Evolutionary conservation across 2,113 vertebrate genomes (phyloP).

Genomic region (Oncorhynchus gorbuscha): DNA sequence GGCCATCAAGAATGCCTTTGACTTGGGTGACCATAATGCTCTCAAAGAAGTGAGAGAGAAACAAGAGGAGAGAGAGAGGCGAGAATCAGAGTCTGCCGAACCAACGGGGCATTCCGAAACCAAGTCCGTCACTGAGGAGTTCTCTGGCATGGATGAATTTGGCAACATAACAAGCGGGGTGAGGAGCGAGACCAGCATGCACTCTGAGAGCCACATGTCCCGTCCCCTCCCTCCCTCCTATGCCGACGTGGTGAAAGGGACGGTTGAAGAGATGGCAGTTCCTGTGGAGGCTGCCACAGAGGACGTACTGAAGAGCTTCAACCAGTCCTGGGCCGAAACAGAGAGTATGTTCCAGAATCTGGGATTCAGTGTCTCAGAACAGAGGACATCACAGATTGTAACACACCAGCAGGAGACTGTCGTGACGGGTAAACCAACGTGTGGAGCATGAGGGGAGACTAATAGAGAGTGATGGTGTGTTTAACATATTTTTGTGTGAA

Average conservation of each 20-base stretch:
- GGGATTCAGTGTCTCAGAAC: constrained; percentile 77
- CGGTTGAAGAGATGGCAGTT: constrained; percentile 67
- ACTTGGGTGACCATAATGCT: constrained; percentile 75
- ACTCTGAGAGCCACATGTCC: constrained; percentile 62
- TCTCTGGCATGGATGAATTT: constrained; percentile 72
- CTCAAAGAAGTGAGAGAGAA: constrained; percentile 67
- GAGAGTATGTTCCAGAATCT: constrained; percentile 80
- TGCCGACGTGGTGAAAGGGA: constrained; percentile 85
- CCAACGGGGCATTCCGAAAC: constrained; percentile 59
- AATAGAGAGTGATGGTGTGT: constrained; percentile 59
- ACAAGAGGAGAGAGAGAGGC: constrained; percentile 59
- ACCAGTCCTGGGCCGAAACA: constrained; percentile 86
- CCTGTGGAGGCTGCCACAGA: constrained; percentile 74
- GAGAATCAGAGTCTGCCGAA: constrained; percentile 53
- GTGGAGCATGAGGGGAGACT: constrained; percentile 68
- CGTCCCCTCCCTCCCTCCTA: constrained; percentile 85
- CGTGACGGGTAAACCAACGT: constrained; percentile 80
- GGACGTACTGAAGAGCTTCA: constrained; percentile 80
- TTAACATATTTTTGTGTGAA: constrained; percentile 35
- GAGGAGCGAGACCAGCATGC: constrained; percentile 49
- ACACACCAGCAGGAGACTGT: constrained; percentile 80
- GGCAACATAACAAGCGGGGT: constrained; percentile 65
- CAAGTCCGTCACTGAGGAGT: constrained; percentile 65
- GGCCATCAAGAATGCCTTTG: constrained; percentile 77
- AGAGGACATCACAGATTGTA: constrained; percentile 73